A percentile compares a stretch with the other conserved stretches of the same genome.
Evolutionary conservation across 2,888 invertebrate species (phyloP).

Genomic region (Cyclophora punctaria): DNA sequence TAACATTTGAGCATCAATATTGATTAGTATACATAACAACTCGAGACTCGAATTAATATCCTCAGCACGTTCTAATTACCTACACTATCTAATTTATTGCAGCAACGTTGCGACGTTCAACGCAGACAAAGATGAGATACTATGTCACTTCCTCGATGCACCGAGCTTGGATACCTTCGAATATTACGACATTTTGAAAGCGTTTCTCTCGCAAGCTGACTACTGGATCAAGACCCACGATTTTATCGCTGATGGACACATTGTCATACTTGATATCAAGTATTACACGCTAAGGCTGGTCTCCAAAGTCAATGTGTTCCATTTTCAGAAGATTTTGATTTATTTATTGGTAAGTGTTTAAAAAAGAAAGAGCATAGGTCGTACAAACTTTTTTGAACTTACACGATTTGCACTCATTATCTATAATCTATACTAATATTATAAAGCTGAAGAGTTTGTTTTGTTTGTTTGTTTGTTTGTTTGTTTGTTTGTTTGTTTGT

Average conservation of each 20-base stretch:
- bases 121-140: slow-evolving; percentile 39
- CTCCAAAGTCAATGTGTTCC: slow-evolving; percentile 50
- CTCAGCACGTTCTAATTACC: too few species aligned
- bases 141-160: slow-evolving; percentile 46
- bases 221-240: slow-evolving; percentile 37
- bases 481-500: too few species aligned
- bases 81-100: slow-evolving; percentile 12
- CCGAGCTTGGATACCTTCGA: slow-evolving; percentile 41
- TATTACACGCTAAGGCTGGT: slow-evolving; percentile 41
- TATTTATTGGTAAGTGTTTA: slow-evolving; percentile 47
- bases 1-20: too few species aligned
- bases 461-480: too few species aligned
- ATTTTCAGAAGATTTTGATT: slow-evolving; percentile 46
- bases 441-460: too few species aligned
- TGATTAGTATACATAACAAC: too few species aligned
- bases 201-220: slow-evolving; percentile 43
- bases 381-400: too few species aligned
- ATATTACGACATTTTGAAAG: slow-evolving; percentile 48
- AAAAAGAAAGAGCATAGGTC: too few species aligned
- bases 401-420: too few species aligned
- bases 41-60: too few species aligned
- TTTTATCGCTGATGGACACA: slow-evolving; percentile 42
- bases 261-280: slow-evolving; percentile 50
- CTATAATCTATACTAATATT: too few species aligned
- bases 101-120: slow-evolving; percentile 38